A percentile compares a stretch with the other conserved stretches of the same genome.
These are phyloP conservation scores for Rhinoderma darwinii DNA, from an alignment of 2,113 vertebrate species.

Conservation along the genomic window DNA sequence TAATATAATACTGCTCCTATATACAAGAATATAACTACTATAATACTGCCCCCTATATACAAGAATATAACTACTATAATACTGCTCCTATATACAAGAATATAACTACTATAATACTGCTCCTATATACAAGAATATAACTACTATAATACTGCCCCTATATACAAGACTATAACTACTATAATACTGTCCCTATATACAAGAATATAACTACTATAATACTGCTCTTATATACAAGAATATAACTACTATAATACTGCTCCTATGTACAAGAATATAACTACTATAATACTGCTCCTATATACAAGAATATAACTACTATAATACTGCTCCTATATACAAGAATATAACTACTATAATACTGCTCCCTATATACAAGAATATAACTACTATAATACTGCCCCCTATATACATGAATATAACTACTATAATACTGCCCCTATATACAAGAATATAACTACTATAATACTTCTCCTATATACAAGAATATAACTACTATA, in stretches of 20 bases:
- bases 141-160: neutral
- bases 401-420: no score
- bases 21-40: conserved; percentile 5
- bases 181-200: neutral
- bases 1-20: neutral
- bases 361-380: no score
- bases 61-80: conserved; percentile 16
- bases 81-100: neutral
- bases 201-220: neutral
- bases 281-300: neutral
- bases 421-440: conserved; percentile 5
- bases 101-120: neutral
- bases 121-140: neutral
- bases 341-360: conserved; percentile 2
- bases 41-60: neutral
- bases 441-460: conserved; percentile 18
- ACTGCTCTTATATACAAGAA: neutral
- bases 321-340: neutral
- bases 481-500: conserved; percentile 14
- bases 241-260: conserved; percentile 5
- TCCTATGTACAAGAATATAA: conserved; percentile 10
- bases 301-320: neutral
- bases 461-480: conserved; percentile 7
- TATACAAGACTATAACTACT: neutral
- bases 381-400: no score